Percentiles rank a stretch among this genome's conserved stretches.
These are phyloP conservation scores for Castor canadensis DNA, from an alignment of 2,113 vertebrate genomes.

Conservation along the genomic window DNA sequence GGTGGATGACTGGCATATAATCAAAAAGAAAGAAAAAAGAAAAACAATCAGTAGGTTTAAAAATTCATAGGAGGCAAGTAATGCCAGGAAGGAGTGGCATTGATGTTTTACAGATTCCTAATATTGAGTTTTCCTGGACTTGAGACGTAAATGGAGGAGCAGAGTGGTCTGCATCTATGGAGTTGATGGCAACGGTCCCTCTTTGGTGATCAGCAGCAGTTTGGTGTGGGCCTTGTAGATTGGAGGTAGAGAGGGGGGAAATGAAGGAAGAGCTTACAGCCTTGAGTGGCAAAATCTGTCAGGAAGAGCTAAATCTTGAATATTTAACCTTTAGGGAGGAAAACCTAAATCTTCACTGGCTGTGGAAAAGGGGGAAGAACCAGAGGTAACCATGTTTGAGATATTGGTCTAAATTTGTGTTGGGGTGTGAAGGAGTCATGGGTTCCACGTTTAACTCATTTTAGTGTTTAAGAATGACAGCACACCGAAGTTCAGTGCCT, in stretches of 20 bases:
- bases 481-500: neutral
- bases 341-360: neutral
- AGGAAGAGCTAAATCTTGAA: neutral
- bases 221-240: neutral
- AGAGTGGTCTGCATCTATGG: neutral
- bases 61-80: neutral
- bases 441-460: neutral
- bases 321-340: slow-evolving; percentile 25
- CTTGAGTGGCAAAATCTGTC: neutral
- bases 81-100: neutral
- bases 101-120: slow-evolving; percentile 1
- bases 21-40: neutral
- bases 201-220: neutral
- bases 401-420: neutral
- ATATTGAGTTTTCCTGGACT: neutral
- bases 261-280: neutral
- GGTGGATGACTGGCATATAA: neutral
- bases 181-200: neutral
- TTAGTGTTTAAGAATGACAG: neutral
- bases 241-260: neutral
- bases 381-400: neutral
- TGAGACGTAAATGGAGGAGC: neutral
- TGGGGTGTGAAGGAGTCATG: neutral
- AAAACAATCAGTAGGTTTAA: neutral
- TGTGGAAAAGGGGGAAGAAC: neutral